Base-by-base conservation (phyloP, 2,888 invertebrate genomes). In the Dolichomitus sp. region DNA sequence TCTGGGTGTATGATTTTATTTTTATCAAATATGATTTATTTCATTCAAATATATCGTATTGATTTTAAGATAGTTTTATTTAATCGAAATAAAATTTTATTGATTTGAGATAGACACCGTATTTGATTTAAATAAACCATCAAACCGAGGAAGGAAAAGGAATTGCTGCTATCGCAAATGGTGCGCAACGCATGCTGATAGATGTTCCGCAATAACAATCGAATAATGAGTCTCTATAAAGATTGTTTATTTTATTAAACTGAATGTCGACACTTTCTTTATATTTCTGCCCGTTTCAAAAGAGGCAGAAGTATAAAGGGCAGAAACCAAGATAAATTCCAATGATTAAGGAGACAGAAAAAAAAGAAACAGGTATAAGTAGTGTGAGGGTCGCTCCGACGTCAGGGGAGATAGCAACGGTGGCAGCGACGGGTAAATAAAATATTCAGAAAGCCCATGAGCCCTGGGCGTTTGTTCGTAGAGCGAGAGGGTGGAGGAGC, bases 401-500 rank as follows among this genome's bases (percentile, higher is more conserved):
- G 68, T 73, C 48, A 63, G 74, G 63, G 72, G 63, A 73, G 54
- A 74, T 78, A 70, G 81, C 63, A 83, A 59, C 74, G 70, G 76
- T 66, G 84, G 83, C 84, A 85, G 85, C 61, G 61, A 61, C 79
- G 85, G 89, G 89, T 89, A 88, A 91, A 91, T 92, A 90, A 92
- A 92, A 91, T 91, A 92, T 92, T 92, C 89, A 90, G 85, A 87
- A 86, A 87, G 84, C 86, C 79, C 77, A 45, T 23, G 83, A 86
- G 88, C 88, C 85, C 81, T 85, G 84, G 87, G 89, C 88, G 90
- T 90, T 91, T 88, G 90, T 90, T 89, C 89, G 87, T 81, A 78
- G 52, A 87, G 85, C 84, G 85, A 87, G 79, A 81, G 81, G 87
- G 86, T 87, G 85, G 84, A 61, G 74, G 80, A 42, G 61, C 84